Evolutionary conservation across 2,888 invertebrate species (phyloP).

Genomic region (Tetragonula carbonaria): DNA sequence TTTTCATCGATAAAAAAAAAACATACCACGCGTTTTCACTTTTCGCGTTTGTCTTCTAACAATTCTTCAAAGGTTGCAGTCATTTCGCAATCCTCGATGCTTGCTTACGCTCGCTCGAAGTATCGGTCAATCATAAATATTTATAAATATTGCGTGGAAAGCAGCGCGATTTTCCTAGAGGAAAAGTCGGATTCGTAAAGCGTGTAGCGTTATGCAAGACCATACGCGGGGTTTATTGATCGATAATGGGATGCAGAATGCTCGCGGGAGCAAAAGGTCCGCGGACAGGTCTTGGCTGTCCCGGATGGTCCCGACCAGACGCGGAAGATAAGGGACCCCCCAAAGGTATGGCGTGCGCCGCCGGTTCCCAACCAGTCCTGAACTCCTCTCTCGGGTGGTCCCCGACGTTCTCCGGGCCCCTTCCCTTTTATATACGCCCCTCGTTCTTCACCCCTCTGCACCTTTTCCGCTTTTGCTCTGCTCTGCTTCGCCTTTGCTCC

Average conservation of each 20-base stretch:
- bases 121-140: too few relatives aligned
- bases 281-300: constrained; percentile 73
- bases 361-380: constrained; percentile 81
- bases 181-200: neutral
- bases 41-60: too few relatives aligned
- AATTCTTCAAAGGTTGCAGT: too few relatives aligned
- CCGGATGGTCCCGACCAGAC: constrained; percentile 73
- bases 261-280: constrained; percentile 61
- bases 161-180: neutral
- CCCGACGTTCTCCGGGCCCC: constrained; percentile 71
- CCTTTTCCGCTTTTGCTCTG: constrained; percentile 39
- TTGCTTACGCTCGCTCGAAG: too few relatives aligned
- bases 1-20: too few relatives aligned
- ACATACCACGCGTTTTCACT: too few relatives aligned
- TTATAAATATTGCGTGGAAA: too few relatives aligned
- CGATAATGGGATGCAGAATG: constrained; percentile 77
- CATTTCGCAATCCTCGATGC: too few relatives aligned
- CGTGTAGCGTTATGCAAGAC: constrained; percentile 42
- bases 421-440: constrained; percentile 2
- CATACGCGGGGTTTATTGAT: constrained; percentile 60
- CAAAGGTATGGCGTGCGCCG: constrained; percentile 82
- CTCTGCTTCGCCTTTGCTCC: constrained; percentile 17
- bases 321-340: constrained; percentile 82
- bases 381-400: constrained; percentile 83
- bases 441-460: constrained; percentile 19